Percentiles rank a stretch among this genome's conserved stretches.
Conservation (phyloP, 1,140 invertebrate genomes). For the Drosophila kurseongensis region DNA sequence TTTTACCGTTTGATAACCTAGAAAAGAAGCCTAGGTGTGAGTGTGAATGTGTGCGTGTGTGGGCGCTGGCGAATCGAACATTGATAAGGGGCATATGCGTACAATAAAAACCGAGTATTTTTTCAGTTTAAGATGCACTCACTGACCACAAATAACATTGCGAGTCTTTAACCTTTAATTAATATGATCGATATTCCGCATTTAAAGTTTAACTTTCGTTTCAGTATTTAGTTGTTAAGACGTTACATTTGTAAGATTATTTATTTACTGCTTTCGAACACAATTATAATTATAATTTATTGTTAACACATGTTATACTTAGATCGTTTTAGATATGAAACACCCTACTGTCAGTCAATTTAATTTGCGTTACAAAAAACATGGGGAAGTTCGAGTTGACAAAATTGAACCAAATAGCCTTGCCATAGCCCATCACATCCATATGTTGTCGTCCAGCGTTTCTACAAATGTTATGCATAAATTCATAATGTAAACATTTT, state of each 20-base stretch:
- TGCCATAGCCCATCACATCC: constrained; percentile 49
- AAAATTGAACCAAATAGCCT: constrained; percentile 26
- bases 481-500: constrained; percentile 48
- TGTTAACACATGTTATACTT: constrained; percentile 16
- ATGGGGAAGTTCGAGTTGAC: constrained; percentile 29
- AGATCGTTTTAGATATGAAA: not conserved
- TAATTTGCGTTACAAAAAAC: constrained; percentile 4
- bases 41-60: constrained; percentile 32
- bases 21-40: constrained; percentile 49
- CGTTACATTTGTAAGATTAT: too few relatives aligned
- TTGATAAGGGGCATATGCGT: constrained; percentile 34
- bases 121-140: not conserved
- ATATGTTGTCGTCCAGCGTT: constrained; percentile 42
- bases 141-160: too few relatives aligned
- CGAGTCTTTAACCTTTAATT: too few relatives aligned
- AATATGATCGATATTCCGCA: too few relatives aligned
- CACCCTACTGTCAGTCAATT: constrained; percentile 23
- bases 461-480: constrained; percentile 64
- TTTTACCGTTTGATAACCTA: constrained; percentile 80
- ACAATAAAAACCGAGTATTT: constrained; percentile 12
- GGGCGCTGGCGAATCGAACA: constrained; percentile 54
- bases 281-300: not conserved
- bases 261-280: not conserved
- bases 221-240: too few relatives aligned
- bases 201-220: too few relatives aligned